Evolutionary conservation across 64 coral and sea anemone genomes (phyloP).

Genomic region (Orbicella faveolata): DNA sequence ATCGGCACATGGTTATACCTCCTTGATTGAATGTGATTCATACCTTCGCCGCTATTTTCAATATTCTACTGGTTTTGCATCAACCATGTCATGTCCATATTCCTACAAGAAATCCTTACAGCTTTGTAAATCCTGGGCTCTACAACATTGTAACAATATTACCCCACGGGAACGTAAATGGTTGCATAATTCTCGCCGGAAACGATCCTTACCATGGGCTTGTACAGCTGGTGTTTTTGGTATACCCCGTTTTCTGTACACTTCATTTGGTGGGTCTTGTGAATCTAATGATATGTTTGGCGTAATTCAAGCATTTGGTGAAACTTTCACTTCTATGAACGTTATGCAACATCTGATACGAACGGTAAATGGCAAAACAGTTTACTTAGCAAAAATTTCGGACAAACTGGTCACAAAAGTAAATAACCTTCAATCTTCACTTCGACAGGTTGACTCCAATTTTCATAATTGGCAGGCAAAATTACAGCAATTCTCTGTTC

Average conservation of each 20-base stretch:
- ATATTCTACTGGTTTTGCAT: neutral
- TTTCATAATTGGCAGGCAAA: neutral
- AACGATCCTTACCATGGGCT: neutral
- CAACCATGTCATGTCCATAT: neutral
- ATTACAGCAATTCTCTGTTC: neutral
- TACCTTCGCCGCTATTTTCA: constrained; percentile 6
- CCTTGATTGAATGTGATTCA: constrained; percentile 22
- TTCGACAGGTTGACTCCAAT: neutral
- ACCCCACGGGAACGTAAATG: neutral
- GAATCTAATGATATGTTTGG: neutral
- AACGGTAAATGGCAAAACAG: constrained; percentile 13
- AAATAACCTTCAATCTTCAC: neutral
- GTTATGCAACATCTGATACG: neutral
- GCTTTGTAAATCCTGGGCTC: constrained; percentile 15
- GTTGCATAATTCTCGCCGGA: neutral
- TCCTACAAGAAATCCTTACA: neutral
- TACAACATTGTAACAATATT: neutral
- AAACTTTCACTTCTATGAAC: neutral
- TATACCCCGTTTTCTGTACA: neutral
- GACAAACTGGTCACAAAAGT: constrained; percentile 12
- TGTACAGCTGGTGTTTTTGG: constrained; percentile 1
- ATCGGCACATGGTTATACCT: neutral
- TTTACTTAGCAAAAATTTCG: constrained; percentile 7
- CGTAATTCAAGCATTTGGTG: neutral
- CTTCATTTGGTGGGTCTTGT: neutral